Evolutionary conservation across 2,113 vertebrate genomes (phyloP).

Genomic region (Pituophis catenifer): DNA sequence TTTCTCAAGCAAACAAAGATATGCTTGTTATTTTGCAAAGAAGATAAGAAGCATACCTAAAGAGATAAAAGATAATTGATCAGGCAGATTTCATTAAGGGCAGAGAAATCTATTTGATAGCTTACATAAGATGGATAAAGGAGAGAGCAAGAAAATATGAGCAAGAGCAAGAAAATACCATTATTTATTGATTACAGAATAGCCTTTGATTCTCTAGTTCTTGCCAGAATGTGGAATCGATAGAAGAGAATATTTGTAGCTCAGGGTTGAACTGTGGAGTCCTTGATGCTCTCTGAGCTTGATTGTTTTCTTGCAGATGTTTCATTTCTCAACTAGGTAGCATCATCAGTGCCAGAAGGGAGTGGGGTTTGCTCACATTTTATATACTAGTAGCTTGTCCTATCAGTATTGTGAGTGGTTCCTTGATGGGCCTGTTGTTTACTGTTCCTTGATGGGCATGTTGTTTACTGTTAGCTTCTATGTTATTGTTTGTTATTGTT

Average conservation of each 20-base stretch:
- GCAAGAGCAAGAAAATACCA: background rate
- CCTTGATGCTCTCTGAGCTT: background rate
- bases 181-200: background rate
- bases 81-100: background rate
- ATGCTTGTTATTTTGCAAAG: background rate
- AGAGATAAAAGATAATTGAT: background rate
- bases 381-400: background rate
- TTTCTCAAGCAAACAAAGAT: background rate
- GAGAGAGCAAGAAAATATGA: background rate
- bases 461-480: background rate
- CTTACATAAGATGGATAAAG: background rate
- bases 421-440: background rate
- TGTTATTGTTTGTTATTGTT: too few relatives aligned
- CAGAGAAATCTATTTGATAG: background rate
- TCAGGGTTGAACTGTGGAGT: background rate
- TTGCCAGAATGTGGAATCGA: background rate
- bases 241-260: background rate
- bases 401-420: background rate
- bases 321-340: background rate
- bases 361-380: background rate
- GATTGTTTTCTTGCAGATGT: background rate
- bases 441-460: background rate
- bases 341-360: background rate
- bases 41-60: background rate
- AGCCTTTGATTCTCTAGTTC: background rate